phyloP scores from a whole-genome alignment of 2,888 invertebrate species.

The Macropis europaea region DNA sequence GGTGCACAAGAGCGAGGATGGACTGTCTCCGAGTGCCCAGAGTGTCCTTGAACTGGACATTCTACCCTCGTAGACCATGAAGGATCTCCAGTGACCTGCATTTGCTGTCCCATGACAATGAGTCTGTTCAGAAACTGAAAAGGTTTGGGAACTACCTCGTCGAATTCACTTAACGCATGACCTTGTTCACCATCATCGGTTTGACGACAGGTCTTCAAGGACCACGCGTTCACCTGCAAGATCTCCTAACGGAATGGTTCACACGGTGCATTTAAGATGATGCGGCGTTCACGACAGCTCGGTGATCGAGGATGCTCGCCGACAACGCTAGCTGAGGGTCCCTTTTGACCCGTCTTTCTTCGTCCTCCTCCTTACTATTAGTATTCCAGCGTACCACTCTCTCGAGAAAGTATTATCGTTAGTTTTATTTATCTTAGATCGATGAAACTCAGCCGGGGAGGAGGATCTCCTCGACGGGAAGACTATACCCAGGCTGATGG shows the following conservation, averaged over 20 bases:
- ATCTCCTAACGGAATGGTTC: conserved; percentile 25
- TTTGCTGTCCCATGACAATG: conserved; percentile 36
- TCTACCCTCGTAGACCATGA: conserved; percentile 73
- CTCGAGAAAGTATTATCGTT: conserved; percentile 65
- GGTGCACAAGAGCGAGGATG: conserved; percentile 72
- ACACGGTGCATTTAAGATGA: conserved; percentile 44
- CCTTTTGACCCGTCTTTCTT: conserved; percentile 63
- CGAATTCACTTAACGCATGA: too few relatives aligned
- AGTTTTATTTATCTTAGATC: conserved; percentile 57
- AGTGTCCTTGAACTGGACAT: conserved; percentile 76
- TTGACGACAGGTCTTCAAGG: too few relatives aligned
- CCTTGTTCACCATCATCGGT: too few relatives aligned
- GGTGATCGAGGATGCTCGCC: conserved; percentile 13
- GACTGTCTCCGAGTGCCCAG: conserved; percentile 63
- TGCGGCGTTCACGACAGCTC: conserved; percentile 29
- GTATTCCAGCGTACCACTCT: conserved; percentile 50
- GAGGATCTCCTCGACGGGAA: not conserved
- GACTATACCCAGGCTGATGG: not conserved
- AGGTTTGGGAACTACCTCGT: not conserved
- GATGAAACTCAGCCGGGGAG: conserved; percentile 14
- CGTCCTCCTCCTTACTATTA: conserved; percentile 44
- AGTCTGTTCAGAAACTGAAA: conserved; percentile 8
- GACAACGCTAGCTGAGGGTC: conserved; percentile 45
- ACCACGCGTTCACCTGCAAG: not conserved
- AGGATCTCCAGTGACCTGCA: conserved; percentile 29